These are phyloP conservation scores for Zaprionus ornatus DNA, from an alignment of 1,140 invertebrate species.

Conservation along the genomic window DNA sequence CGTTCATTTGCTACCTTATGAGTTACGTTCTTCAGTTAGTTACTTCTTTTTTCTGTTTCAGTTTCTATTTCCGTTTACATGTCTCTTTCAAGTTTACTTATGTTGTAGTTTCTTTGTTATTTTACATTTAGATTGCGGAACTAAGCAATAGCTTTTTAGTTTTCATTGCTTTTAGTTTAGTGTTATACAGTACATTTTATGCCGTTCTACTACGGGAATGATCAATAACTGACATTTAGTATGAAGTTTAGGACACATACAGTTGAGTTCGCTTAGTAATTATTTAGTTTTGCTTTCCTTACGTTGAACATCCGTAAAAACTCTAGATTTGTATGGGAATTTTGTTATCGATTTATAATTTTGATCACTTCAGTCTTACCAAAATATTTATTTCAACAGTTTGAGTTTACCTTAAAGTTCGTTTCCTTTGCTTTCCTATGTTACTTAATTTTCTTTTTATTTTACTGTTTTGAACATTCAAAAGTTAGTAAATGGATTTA, in stretches of 20 bases:
- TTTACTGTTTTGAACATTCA: slow-evolving; percentile 32
- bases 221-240: slow-evolving; percentile 68
- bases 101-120: slow-evolving; percentile 25
- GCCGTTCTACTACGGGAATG: slow-evolving; percentile 41
- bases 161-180: slow-evolving; percentile 21
- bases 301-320: slow-evolving; percentile 27
- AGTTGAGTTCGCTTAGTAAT: slow-evolving; percentile 68
- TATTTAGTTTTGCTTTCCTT: slow-evolving; percentile 39
- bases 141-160: slow-evolving; percentile 56
- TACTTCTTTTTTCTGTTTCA: slow-evolving; percentile 15
- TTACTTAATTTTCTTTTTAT: slow-evolving; percentile 17
- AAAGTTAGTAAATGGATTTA: slow-evolving; percentile 15
- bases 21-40: slow-evolving; percentile 22
- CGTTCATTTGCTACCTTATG: slow-evolving; percentile 39
- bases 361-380: slow-evolving; percentile 81
- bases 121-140: slow-evolving; percentile 71
- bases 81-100: slow-evolving; percentile 31
- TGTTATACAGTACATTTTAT: slow-evolving; percentile 64
- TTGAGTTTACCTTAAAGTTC: slow-evolving; percentile 5
- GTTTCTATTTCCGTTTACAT: slow-evolving; percentile 47
- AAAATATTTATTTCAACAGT: slow-evolving; percentile 62
- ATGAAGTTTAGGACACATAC: slow-evolving; percentile 75
- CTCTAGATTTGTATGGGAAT: slow-evolving; percentile 30
- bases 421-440: slow-evolving; percentile 1
- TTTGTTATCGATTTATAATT: slow-evolving; percentile 51